Conservation (phyloP, 1,140 invertebrate genomes). For the Nixonia krombeini region DNA sequence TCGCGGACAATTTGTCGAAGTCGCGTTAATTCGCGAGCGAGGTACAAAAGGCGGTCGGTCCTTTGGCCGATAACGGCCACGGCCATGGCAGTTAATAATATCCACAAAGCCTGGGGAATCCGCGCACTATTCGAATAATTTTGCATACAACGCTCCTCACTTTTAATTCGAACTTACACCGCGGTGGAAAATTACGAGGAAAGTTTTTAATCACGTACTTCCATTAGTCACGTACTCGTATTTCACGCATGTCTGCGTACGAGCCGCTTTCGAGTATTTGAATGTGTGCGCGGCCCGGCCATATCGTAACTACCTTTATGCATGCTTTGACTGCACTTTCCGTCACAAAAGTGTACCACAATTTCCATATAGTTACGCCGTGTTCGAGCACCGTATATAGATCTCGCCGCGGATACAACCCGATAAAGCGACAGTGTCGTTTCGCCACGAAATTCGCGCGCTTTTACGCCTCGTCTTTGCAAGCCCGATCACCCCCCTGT, state of each 20-base stretch:
- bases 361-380: not conserved
- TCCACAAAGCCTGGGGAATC: conserved; percentile 23
- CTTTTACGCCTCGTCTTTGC: too few relatives aligned
- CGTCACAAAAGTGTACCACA: not conserved
- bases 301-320: conserved; percentile 27
- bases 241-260: conserved; percentile 52
- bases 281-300: conserved; percentile 36
- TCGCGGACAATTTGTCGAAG: not conserved
- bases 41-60: too few relatives aligned
- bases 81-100: conserved; percentile 41
- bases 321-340: conserved; percentile 3
- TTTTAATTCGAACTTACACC: conserved; percentile 51
- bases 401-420: too few relatives aligned
- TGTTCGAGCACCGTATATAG: too few relatives aligned
- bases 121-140: conserved; percentile 45
- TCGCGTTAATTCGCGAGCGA: too few relatives aligned
- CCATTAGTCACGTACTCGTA: conserved; percentile 60
- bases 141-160: conserved; percentile 39
- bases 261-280: conserved; percentile 46
- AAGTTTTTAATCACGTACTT: conserved; percentile 65
- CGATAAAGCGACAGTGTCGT: too few relatives aligned
- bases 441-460: too few relatives aligned
- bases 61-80: too few relatives aligned
- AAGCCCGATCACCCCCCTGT: too few relatives aligned
- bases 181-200: conserved; percentile 54